Evolutionary conservation across 2,888 invertebrate genomes (phyloP).

Genomic region (Terebella lapidaria): DNA sequence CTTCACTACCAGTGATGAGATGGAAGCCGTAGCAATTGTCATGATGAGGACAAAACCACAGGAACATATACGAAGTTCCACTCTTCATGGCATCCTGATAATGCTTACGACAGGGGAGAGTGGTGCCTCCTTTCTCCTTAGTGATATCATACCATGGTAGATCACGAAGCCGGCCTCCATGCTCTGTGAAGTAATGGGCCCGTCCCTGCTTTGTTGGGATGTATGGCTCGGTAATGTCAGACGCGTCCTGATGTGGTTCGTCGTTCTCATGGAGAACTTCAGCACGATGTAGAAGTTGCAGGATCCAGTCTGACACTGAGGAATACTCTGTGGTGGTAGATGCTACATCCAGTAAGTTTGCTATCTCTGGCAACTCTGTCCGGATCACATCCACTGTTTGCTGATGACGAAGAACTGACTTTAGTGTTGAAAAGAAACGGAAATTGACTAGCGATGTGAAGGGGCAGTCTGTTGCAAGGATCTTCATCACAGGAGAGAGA

Average conservation of each 20-base stretch:
- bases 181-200: not conserved
- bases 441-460: not conserved
- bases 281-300: too few relatives aligned
- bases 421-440: not conserved
- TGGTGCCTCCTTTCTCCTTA: not conserved
- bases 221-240: not conserved
- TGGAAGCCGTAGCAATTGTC: conserved; percentile 1
- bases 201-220: not conserved
- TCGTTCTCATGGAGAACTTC: not conserved
- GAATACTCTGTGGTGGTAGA: not conserved
- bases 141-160: not conserved
- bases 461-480: not conserved
- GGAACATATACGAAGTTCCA: not conserved
- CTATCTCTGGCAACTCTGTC: not conserved
- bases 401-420: not conserved
- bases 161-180: not conserved
- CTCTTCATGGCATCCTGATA: not conserved
- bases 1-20: not conserved
- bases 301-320: too few relatives aligned
- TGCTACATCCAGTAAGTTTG: not conserved
- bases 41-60: conserved; percentile 2
- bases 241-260: not conserved
- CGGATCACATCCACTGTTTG: not conserved
- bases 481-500: not conserved
- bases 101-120: not conserved